Base-by-base conservation (phyloP, 2,888 invertebrate species). In the Punctoribates punctum region DNA sequence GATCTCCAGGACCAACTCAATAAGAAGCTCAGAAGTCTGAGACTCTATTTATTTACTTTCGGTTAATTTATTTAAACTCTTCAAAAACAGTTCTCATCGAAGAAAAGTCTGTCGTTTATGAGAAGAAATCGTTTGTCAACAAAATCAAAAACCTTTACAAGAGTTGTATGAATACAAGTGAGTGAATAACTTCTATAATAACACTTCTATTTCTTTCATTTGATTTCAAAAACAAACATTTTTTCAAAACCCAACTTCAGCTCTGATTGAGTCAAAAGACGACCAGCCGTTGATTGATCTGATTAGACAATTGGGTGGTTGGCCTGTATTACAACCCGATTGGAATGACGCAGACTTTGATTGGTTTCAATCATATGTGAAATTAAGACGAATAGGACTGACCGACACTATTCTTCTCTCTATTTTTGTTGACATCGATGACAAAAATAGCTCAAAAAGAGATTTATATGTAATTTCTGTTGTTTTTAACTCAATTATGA, bases 131-230 rank as follows among this genome's bases (percentile, higher is more conserved):
- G 54, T 81, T 81, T 25, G 81, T 82, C 25, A 79, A 79, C 60
- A 83, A 83, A 78, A 81, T 82, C 27, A 82, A 82, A 74, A 81
- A 82, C 73, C 79, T 83, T 8, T 83, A 83, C 79, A 80, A 81
- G 27, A 83, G 83, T n/a, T 83, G 83, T 79, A 82, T 83, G 81
- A 82, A 82, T 79, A 81, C 81, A 73, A 82, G 82, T 81, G 79
- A 81, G 81, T 80, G 17, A 15, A 13, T 60, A 60, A 15, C 13
- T 25, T 15, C 20, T 62, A 51, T 57, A 13, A 20, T 25, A 20
- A 11, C 23, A 57, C 20, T 62, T 62, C 8, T 29, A 1, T 27
- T 17, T 25, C 9, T n/a, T n/a, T n/a, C n/a, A 23, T 62, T 34
- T 13, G 11, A 27, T 20, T 13, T 42, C 27, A 13, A 51, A 74